A percentile compares a stretch with the other conserved stretches of the same genome.
Evolutionary conservation across 2,113 vertebrate genomes (phyloP).

Genomic region (Sylvicapra grimmia): DNA sequence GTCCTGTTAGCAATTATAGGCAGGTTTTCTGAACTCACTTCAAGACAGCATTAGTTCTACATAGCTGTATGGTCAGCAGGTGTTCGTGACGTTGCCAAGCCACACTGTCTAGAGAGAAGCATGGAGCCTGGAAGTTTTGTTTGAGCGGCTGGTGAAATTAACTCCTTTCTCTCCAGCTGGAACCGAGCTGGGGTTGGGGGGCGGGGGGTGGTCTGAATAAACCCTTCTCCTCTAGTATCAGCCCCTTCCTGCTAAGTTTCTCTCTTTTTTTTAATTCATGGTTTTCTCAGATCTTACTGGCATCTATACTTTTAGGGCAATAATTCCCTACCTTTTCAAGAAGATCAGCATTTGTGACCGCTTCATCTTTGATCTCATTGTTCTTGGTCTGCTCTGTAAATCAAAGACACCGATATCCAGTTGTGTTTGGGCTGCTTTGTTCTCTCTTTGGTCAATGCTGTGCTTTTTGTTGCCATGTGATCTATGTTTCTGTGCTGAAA

Average conservation of each 20-base stretch:
- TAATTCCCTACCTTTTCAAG: constrained; percentile 65
- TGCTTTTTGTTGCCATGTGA: constrained; percentile 41
- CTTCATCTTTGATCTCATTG: constrained; percentile 53
- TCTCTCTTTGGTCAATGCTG: constrained; percentile 29
- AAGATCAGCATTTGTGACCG: constrained; percentile 5
- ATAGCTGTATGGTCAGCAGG: constrained; percentile 68
- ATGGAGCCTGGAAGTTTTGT: constrained; percentile 27
- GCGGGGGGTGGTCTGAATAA: neutral
- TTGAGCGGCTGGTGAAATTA: constrained; percentile 41
- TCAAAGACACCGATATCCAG: constrained; percentile 66
- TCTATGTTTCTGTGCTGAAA: constrained; percentile 64
- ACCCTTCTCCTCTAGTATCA: neutral
- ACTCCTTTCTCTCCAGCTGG: constrained; percentile 33
- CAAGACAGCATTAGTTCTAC: constrained; percentile 69
- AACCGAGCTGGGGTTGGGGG: neutral
- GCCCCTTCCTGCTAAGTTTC: neutral
- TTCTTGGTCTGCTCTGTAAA: constrained; percentile 70
- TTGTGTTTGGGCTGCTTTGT: constrained; percentile 63
- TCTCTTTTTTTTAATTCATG: neutral
- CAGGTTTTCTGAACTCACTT: constrained; percentile 69
- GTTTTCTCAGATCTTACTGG: constrained; percentile 53
- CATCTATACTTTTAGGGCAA: constrained; percentile 43
- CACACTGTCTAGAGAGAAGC: constrained; percentile 55
- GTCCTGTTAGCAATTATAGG: constrained; percentile 80
- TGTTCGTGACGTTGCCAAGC: constrained; percentile 74